A percentile compares a stretch with the other conserved stretches of the same genome.
Evolutionary conservation across 2,113 vertebrate species (phyloP).

Genomic region (crab-eating macaque (Macaca fascicularis)): DNA sequence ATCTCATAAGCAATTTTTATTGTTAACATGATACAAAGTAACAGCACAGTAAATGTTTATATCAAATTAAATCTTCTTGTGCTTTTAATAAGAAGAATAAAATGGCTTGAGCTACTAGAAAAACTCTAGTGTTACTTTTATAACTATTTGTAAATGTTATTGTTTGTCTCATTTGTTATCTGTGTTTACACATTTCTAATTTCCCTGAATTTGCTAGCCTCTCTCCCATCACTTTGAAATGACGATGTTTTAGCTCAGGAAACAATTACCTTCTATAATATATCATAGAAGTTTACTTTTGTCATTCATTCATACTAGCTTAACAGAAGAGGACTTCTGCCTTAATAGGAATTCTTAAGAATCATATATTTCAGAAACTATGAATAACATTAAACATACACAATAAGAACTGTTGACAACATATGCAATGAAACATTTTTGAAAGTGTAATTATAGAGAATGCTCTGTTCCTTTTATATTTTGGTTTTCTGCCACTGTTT

Average conservation of each 20-base stretch:
- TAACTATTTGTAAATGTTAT: background rate
- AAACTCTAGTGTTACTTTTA: background rate
- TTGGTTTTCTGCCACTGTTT: conserved; percentile 18
- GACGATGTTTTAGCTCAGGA: background rate
- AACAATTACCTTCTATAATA: background rate
- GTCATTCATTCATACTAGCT: background rate
- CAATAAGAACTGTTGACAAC: background rate
- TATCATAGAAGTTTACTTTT: background rate
- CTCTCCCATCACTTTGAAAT: background rate
- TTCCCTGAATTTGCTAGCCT: background rate
- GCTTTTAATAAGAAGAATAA: background rate
- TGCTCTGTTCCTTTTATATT: conserved; percentile 29
- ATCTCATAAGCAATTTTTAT: background rate
- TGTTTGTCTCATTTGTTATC: background rate
- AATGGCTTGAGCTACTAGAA: background rate
- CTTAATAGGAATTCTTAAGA: conserved; percentile 7
- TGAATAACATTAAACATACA: conserved; percentile 6
- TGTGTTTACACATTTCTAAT: background rate
- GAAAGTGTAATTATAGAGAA: conserved; percentile 43
- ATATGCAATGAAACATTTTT: conserved; percentile 18
- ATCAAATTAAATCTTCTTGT: background rate
- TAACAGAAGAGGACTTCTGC: background rate
- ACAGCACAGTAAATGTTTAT: background rate
- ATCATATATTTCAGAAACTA: background rate
- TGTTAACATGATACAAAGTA: background rate